Base-by-base conservation (phyloP, 2,797 vertebrate species). In the Hydrolagus colliei region DNA sequence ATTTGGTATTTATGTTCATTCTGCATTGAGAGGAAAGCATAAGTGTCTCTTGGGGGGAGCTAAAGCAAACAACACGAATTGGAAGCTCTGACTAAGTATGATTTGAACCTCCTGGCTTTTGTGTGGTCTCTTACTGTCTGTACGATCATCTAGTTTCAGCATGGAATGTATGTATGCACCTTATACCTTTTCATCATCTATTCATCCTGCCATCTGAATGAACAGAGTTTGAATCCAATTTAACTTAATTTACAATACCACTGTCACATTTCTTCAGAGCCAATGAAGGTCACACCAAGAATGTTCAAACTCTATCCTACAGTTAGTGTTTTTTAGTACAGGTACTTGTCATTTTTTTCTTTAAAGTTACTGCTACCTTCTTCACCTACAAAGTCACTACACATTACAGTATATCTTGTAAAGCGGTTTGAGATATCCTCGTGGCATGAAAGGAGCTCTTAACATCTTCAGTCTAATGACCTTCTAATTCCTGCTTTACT, bases 21-120 rank as follows among this genome's bases (percentile, higher is more conserved):
- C 92, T 91, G 86, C 87, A 80, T 91, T 91, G 91, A 91, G 92
- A 91, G 88, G 88, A 92, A 86, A 89, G 89, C 92, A 89, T 87
- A 92, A 65, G 12, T 8, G 7, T 13, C 63, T 68, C 62, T 67
- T 67, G 63, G 27, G 78, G 27, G 41, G 90, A 91, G 88, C 76
- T 88, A 90, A 92, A 90, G 87, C 92, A 94, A 94, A 88, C 86
- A 92, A 90, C 92, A 93, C 94, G 88, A 95, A 97, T 94, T 88
- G 88, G 87, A 88, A 86, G 88, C 88, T 87, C 88, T 93, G 91
- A 94, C 92, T 95, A 92, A 92, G 88, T 92, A 89, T 93, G 95
- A 96, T 90, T 93, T 86, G 87, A 88, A 87, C 88, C 95, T 96
- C 93, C 93, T 94, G 92, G 91, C 91, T 87, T 27, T 88, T 93